A percentile compares a stretch with the other conserved stretches of the same genome.
Evolutionary conservation across 2,888 invertebrate species (phyloP).

Genomic region (Hoplodrina ambigua): DNA sequence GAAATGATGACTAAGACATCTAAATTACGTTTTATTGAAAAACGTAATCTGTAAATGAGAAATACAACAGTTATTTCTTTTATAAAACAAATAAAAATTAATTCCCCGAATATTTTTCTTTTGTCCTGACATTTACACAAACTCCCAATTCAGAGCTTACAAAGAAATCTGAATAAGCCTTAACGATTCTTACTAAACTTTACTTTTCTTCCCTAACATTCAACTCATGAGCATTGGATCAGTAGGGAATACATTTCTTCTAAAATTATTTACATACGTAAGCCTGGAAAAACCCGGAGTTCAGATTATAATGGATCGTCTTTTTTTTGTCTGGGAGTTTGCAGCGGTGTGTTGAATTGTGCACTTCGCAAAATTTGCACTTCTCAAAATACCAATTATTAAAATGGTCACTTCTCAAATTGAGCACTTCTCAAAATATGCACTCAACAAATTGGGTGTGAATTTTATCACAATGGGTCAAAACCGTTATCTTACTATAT

Average conservation of each 20-base stretch:
- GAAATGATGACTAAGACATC: neutral
- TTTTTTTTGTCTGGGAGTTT: neutral
- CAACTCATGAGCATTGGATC: constrained; percentile 61
- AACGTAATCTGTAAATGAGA: neutral
- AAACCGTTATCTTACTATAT: no score
- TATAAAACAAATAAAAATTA: constrained; percentile 12
- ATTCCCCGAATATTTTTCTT: constrained; percentile 24
- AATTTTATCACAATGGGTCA: no score
- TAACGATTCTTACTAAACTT: constrained; percentile 51
- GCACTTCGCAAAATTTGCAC: no score
- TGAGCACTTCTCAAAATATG: no score
- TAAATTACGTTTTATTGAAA: neutral
- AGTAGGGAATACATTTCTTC: constrained; percentile 61
- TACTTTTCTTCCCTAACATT: constrained; percentile 60
- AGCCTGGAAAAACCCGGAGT: constrained; percentile 51
- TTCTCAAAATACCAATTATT: no score
- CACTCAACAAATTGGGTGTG: no score
- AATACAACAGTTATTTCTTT: neutral
- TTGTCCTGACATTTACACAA: constrained; percentile 37
- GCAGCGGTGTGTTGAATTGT: neutral
- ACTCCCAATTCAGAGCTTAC: constrained; percentile 37
- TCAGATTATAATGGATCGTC: constrained; percentile 44
- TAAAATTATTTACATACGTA: constrained; percentile 65
- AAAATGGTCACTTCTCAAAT: no score
- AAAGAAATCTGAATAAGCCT: constrained; percentile 54